Conservation (phyloP, 2,113 vertebrate genomes). For the Channa argus region DNA sequence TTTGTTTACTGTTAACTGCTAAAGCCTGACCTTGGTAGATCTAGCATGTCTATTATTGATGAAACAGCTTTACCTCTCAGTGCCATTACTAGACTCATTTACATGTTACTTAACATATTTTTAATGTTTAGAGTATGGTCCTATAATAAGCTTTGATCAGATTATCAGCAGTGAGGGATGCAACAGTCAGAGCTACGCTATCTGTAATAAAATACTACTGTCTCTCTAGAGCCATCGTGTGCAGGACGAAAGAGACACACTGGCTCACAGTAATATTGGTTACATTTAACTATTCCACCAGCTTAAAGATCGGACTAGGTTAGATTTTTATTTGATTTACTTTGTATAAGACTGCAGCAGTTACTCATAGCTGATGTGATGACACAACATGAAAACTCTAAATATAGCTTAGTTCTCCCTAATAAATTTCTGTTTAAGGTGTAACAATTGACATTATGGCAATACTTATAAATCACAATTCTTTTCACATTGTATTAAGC, state of each 20-base stretch:
- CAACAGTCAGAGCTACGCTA: slow-evolving; percentile 3
- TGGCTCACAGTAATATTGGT: too few species aligned
- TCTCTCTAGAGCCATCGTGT: not conserved
- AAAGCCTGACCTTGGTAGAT: slow-evolving; percentile 25
- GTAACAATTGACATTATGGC: not conserved
- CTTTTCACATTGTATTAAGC: not conserved
- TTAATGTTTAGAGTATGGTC: not conserved
- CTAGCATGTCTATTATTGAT: slow-evolving; percentile 17
- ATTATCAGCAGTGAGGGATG: slow-evolving; percentile 8
- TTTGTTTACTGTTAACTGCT: slow-evolving; percentile 69
- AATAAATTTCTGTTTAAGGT: not conserved
- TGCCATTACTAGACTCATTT: not conserved
- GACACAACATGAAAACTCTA: not conserved
- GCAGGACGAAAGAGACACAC: not conserved
- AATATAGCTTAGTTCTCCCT: too few species aligned
- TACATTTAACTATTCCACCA: not conserved
- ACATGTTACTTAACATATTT: not conserved
- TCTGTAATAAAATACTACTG: slow-evolving; percentile 1
- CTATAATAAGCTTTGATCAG: slow-evolving; percentile 13
- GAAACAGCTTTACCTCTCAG: slow-evolving; percentile 20
- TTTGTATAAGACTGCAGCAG: too few species aligned
- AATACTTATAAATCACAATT: not conserved
- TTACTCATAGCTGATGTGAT: too few species aligned
- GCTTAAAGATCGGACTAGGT: not conserved
- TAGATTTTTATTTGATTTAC: not conserved